These are phyloP conservation scores for Lutjanus campechanus DNA, from an alignment of 2,797 vertebrate species.

Conservation along the genomic window DNA sequence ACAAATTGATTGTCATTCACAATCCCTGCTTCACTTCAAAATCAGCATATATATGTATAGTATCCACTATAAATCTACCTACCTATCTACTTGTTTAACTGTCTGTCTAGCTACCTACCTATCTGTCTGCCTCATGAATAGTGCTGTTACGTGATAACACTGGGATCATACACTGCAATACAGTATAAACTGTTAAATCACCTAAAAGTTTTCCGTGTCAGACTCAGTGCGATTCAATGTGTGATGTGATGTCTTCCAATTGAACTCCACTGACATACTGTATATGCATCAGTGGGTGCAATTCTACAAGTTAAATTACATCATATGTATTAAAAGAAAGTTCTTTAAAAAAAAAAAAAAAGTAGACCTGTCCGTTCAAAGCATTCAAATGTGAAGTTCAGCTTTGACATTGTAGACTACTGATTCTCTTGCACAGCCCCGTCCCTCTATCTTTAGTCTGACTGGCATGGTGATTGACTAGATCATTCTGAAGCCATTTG, in stretches of 20 bases:
- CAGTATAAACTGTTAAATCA: neutral
- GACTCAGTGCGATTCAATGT: slow-evolving; percentile 4
- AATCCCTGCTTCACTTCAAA: neutral
- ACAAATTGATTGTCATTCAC: neutral
- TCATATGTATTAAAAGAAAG: neutral
- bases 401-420: slow-evolving; percentile 23
- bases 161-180: neutral
- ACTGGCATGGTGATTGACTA: slow-evolving; percentile 73
- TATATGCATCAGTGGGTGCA: neutral
- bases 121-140: neutral
- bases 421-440: slow-evolving; percentile 27
- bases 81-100: neutral
- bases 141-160: slow-evolving; percentile 6
- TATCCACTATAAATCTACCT: neutral
- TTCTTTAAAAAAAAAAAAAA: neutral
- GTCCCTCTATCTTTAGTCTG: slow-evolving; percentile 41
- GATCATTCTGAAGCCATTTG: slow-evolving; percentile 77
- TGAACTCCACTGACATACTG: neutral
- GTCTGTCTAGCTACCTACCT: neutral
- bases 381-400: slow-evolving; percentile 29
- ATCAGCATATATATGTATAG: neutral
- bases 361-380: neutral
- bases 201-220: neutral
- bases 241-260: slow-evolving; percentile 1
- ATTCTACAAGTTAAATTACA: slow-evolving; percentile 1